phyloP scores from a whole-genome alignment of 64 coral and sea anemone species.

The Anthopleura sola region DNA sequence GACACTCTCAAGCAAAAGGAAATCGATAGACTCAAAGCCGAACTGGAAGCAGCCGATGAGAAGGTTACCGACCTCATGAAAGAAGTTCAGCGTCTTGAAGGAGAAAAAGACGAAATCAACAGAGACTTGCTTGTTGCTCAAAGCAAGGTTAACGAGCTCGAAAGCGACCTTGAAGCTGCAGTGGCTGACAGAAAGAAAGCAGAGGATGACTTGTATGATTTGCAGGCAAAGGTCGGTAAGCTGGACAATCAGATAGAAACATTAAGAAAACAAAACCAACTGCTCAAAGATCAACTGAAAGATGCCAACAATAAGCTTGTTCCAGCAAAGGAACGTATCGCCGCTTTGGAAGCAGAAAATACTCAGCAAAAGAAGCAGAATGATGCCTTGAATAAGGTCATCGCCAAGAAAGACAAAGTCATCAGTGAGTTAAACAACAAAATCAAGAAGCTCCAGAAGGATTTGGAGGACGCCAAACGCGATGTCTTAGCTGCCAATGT shows the following conservation, averaged over 20 bases:
- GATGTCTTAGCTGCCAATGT: slow-evolving; percentile 65
- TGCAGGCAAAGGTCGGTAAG: slow-evolving; percentile 70
- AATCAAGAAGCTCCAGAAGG: slow-evolving; percentile 80
- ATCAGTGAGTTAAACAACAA: slow-evolving; percentile 75
- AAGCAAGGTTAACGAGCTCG: slow-evolving; percentile 67
- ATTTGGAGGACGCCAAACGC: slow-evolving; percentile 59
- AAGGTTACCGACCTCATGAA: slow-evolving; percentile 50
- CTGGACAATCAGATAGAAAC: slow-evolving; percentile 84
- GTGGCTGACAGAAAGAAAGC: slow-evolving; percentile 68
- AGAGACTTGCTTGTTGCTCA: slow-evolving; percentile 66
- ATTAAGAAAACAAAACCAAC: slow-evolving; percentile 69
- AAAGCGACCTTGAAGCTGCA: slow-evolving; percentile 75
- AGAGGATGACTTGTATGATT: slow-evolving; percentile 77
- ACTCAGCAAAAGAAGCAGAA: slow-evolving; percentile 70
- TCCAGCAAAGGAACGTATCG: slow-evolving; percentile 72
- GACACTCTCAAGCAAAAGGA: slow-evolving; percentile 71
- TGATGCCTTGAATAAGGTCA: slow-evolving; percentile 63
- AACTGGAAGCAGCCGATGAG: slow-evolving; percentile 73
- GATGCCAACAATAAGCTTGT: slow-evolving; percentile 80
- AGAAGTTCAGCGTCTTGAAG: slow-evolving; percentile 67
- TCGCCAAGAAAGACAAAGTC: slow-evolving; percentile 78
- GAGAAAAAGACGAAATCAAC: slow-evolving; percentile 74
- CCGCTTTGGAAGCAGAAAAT: slow-evolving; percentile 51
- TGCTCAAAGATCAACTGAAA: slow-evolving; percentile 81
- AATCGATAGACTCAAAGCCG: slow-evolving; percentile 76